These are phyloP conservation scores for Elanus axillaris DNA, from an alignment of 2,113 vertebrate species.

Conservation along the genomic window DNA sequence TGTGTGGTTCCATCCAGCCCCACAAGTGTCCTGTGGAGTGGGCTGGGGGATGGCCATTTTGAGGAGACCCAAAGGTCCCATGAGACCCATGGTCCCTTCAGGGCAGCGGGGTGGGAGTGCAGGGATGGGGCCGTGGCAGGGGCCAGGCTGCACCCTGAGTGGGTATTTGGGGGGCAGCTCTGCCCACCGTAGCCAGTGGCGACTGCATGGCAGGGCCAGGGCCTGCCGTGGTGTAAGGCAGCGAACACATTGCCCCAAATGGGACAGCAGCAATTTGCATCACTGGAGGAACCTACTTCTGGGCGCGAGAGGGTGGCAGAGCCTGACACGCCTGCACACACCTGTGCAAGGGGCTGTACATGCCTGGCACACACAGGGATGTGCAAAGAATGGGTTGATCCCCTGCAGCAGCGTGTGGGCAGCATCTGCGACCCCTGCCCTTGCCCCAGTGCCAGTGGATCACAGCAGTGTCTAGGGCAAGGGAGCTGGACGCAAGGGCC, in stretches of 20 bases:
- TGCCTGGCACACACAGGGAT: background rate
- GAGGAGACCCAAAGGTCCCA: background rate
- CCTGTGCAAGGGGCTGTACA: background rate
- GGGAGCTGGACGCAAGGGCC: background rate
- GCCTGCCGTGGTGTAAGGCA: background rate
- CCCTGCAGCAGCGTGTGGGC: background rate
- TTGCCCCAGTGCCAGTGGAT: background rate
- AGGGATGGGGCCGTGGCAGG: background rate
- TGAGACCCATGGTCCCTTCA: fast-evolving
- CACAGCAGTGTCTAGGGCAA: background rate
- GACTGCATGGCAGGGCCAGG: background rate
- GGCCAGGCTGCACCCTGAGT: background rate
- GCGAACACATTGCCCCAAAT: background rate
- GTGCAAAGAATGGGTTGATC: background rate
- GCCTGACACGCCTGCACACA: background rate
- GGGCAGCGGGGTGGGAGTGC: background rate
- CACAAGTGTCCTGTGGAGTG: background rate
- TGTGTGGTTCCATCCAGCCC: background rate
- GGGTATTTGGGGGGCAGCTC: background rate
- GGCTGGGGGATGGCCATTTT: fast-evolving
- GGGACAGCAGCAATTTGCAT: background rate
- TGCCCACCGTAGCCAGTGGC: fast-evolving
- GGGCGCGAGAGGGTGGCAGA: background rate
- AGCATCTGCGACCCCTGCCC: background rate
- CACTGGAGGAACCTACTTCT: background rate